These are phyloP conservation scores for Eilema griseolum DNA, from an alignment of 2,888 invertebrate species.

Conservation along the genomic window DNA sequence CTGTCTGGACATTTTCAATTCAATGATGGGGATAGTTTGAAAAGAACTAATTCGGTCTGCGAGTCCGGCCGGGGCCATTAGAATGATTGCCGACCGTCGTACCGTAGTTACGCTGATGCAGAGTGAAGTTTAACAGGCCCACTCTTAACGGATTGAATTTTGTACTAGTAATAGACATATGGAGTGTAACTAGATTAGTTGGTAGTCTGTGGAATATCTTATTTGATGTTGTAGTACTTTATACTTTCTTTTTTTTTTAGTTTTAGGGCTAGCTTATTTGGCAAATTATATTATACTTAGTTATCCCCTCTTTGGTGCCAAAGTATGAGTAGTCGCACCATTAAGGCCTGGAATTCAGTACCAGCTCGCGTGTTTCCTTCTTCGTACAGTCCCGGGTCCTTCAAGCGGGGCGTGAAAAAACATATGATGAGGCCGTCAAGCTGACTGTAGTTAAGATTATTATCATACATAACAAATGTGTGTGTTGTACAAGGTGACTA, in stretches of 20 bases:
- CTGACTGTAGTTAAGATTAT: no score
- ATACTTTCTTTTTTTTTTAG: not conserved
- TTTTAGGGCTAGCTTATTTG: not conserved
- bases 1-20: slow-evolving; percentile 79
- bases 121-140: slow-evolving; percentile 68
- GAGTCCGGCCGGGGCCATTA: slow-evolving; percentile 74
- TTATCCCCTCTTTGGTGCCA: no score
- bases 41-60: slow-evolving; percentile 81
- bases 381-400: no score
- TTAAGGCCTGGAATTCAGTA: no score
- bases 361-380: no score
- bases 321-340: no score
- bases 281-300: not conserved
- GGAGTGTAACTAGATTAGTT: slow-evolving; percentile 30
- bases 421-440: no score
- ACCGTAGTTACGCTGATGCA: slow-evolving; percentile 62
- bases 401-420: no score
- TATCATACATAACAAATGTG: no score
- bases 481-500: no score
- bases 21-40: slow-evolving; percentile 78
- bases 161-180: slow-evolving; percentile 57
- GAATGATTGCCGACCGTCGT: slow-evolving; percentile 78
- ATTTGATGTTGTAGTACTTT: slow-evolving; percentile 6
- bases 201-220: slow-evolving; percentile 19
- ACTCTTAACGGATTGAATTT: slow-evolving; percentile 83